phyloP scores from a whole-genome alignment of 2,113 vertebrate species.

The Numida meleagris region DNA sequence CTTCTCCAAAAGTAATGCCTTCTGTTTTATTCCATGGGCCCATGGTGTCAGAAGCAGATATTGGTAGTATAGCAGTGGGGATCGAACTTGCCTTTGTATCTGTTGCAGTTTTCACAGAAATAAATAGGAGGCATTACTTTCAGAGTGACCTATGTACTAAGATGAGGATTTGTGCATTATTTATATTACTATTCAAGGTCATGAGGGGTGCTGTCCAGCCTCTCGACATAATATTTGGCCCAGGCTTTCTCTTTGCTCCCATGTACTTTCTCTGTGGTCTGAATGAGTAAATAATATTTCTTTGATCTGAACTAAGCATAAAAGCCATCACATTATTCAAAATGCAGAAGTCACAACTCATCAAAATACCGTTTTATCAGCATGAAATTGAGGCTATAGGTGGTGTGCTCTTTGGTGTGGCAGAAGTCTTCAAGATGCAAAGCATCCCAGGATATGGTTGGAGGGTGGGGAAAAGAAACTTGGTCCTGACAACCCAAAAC shows the following conservation, averaged over 20 bases:
- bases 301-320: background rate
- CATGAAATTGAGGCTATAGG: background rate
- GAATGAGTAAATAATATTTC: background rate
- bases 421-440: conserved; percentile 1
- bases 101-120: no score
- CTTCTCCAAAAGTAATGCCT: no score
- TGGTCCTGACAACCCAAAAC: background rate
- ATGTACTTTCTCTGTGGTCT: background rate
- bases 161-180: background rate
- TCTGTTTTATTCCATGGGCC: no score
- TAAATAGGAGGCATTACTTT: no score
- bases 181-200: background rate
- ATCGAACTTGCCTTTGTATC: no score
- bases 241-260: background rate
- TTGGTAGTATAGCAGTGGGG: no score
- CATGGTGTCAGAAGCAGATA: no score
- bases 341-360: background rate
- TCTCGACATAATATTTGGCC: background rate
- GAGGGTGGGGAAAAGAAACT: background rate
- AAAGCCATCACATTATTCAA: background rate
- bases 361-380: conserved; percentile 27
- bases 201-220: background rate
- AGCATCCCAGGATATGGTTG: background rate
- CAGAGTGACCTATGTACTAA: background rate
- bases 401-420: background rate